Base-by-base conservation (phyloP, 1,140 invertebrate species). In the Pseudomyrmex sp. region DNA sequence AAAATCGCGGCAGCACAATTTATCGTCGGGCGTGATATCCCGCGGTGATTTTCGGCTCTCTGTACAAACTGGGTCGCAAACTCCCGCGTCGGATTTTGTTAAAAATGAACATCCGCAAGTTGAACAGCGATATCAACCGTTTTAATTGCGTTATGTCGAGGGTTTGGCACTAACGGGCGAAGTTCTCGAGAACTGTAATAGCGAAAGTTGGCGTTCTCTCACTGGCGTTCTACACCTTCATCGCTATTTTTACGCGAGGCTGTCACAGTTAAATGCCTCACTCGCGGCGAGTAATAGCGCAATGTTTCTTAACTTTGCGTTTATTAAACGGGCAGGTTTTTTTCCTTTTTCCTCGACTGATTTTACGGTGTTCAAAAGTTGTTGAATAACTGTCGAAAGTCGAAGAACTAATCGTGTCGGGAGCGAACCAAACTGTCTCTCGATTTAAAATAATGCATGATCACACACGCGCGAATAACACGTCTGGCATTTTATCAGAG, bases 161-260 rank as follows among this genome's bases (percentile, higher is more conserved):
- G n/a, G 54, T 72, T 79, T 26, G 66, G 46, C 54, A 18, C 2
- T 72, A 80, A 80, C 44, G 66, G 54, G 44, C 76, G 1, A 80
- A 80, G 76, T 80, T 80, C 12, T 72, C 54, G 15, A 12, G 54
- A 35, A 50, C 68, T 8, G 23, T 80, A 80, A 70, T 80, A 59
- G 54, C 54, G 12, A 80, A 72, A 80, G 76, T 79, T 56, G 52
- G 15, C 12, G 20, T 13, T 59, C 44, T 48, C 35, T 58, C 44
- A 18, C 18, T 26, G n/a, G 8, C 15, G 26, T 65, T 18, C 18
- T 70, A 72, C 12, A 54, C 54, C 35, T 80, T 70, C 61, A 72
- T 80, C 54, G 56, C 54, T 48, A 72, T 80, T 80, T 80, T 72
- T 80, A 72, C 54, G 76, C 54, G 44, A 48, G 35, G n/a, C 5